Evolutionary conservation across 1,140 invertebrate genomes (phyloP).

Genomic region (Ylistrum balloti): DNA sequence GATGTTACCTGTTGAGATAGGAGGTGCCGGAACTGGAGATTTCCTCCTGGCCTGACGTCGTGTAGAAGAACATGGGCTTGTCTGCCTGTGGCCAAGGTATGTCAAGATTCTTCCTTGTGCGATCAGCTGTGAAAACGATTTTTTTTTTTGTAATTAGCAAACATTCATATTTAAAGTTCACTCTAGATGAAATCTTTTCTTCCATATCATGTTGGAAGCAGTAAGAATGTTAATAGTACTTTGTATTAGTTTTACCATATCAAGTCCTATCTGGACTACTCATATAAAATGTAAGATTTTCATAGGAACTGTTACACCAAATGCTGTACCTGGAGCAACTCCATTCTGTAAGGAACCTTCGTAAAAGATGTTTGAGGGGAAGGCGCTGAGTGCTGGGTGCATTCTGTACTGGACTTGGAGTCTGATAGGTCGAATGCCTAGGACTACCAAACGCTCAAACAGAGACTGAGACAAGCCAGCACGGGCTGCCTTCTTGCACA

Average conservation of each 20-base stretch:
- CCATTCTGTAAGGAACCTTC: constrained; percentile 99
- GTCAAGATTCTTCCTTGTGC: constrained; percentile 94
- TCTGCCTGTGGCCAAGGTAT: constrained; percentile 99
- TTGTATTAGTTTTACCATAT: no score
- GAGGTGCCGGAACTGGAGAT: constrained; percentile 99
- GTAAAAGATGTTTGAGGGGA: constrained; percentile 99
- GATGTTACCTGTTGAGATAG: constrained; percentile 91
- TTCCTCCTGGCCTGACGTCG: constrained; percentile 98
- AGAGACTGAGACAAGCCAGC: constrained; percentile 98
- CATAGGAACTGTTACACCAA: constrained; percentile 24
- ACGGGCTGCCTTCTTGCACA: constrained; percentile 99
- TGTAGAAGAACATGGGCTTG: constrained; percentile 99
- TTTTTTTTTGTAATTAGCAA: no score
- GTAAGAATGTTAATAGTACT: no score
- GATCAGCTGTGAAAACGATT: constrained; percentile 87
- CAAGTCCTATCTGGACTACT: no score
- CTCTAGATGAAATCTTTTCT: no score
- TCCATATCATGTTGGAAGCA: no score
- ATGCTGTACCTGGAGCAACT: constrained; percentile 90
- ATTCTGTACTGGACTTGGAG: constrained; percentile 97
- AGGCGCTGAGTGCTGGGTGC: constrained; percentile 96
- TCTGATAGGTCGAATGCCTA: constrained; percentile 86
- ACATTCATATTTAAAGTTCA: no score
- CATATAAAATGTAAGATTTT: no score
- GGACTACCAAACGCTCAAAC: constrained; percentile 97